A percentile compares a stretch with the other conserved stretches of the same genome.
Conservation (phyloP, 2,113 vertebrate species). For the Ginglymostoma cirratum region DNA sequence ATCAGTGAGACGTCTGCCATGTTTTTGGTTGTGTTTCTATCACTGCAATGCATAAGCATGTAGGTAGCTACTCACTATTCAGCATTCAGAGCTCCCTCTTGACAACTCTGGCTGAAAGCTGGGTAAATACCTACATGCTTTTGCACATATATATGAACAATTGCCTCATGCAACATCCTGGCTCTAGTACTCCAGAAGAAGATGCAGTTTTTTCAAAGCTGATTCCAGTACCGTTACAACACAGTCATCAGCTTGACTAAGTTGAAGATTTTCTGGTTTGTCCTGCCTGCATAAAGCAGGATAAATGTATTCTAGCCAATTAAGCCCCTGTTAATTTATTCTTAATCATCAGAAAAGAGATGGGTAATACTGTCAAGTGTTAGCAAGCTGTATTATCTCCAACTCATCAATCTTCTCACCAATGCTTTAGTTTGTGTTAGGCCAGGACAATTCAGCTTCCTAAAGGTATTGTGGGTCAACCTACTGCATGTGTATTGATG, state of each 20-base stretch:
- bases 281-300: background rate
- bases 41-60: background rate
- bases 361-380: background rate
- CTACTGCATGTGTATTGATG: no score
- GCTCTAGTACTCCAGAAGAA: background rate
- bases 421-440: background rate
- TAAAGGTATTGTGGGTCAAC: no score
- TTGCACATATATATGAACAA: no score
- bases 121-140: no score
- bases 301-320: background rate
- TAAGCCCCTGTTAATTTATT: background rate
- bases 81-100: background rate
- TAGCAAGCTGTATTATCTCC: background rate
- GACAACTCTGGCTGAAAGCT: no score
- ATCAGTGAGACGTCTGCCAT: background rate
- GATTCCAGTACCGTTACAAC: background rate
- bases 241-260: background rate
- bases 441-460: background rate
- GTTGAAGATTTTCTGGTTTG: background rate
- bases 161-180: background rate
- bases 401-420: background rate
- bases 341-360: background rate
- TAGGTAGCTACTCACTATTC: background rate
- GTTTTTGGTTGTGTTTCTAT: background rate
- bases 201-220: background rate